Base-by-base conservation (phyloP, 2,797 vertebrate species). In the Parotocinclus haroldoi region DNA sequence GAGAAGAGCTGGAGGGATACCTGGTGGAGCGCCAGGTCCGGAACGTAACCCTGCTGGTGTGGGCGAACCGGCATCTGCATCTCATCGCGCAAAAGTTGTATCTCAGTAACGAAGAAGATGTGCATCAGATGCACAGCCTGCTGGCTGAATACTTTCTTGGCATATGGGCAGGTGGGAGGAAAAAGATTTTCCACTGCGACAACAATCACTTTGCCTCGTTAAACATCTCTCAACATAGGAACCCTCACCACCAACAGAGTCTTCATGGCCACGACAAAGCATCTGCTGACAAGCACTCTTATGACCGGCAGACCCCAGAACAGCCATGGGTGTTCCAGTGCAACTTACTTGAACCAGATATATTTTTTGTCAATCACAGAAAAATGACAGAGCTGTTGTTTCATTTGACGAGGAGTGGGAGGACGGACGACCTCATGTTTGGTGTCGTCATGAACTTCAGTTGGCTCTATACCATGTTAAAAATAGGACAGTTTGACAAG, bases 271-370 rank as follows among this genome's bases (percentile, higher is more conserved):
- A 93, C 58, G 95, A 94, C 71, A 97, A 95, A 76, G 87, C 93
- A 0, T 91, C 90, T 40, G 79, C 91, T 74, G 95, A 97, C 62
- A 95, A 97, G 77, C 89, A 89, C 51, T 95, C 93, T 6, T 98
- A 97, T 52, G 97, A 99, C 82, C 90, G 97, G 65, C 96, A 99
- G 78, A 93, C 93, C 7, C 96, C 96, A 0, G 96, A 98, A 71
- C 97, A 99, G 85, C 97, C 97, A 14, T 99, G 97, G 97, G 95
- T 98, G 69, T 99, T 99, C 78, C 97, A 99, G 74, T 99, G 97
- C 76, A 99, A 98, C 68, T 92, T 96, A 0, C 53, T 99, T 73
- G 97, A 99, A 79, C 96, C 96, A 0, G 95, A 99, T 75, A 98
- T 99, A 77, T 98, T 99, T 82, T 99, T 99, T 65, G 93, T 99